Evolutionary conservation across 2,888 invertebrate genomes (phyloP).

Genomic region (Gibbula magus): DNA sequence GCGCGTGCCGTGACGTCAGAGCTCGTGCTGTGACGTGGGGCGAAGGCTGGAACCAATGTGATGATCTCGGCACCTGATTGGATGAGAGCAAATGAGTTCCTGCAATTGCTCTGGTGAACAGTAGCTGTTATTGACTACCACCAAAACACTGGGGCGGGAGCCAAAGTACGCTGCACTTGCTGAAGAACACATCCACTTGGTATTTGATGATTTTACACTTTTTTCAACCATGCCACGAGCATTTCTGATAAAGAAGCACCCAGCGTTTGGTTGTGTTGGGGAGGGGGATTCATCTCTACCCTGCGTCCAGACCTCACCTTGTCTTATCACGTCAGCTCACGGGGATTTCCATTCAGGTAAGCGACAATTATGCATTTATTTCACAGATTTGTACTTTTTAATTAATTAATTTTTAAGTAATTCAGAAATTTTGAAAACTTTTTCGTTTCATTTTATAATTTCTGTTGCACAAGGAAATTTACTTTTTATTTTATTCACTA

Average conservation of each 20-base stretch:
- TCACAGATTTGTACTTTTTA: too few relatives aligned
- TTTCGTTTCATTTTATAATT: not conserved
- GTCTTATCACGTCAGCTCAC: not conserved
- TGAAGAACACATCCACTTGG: not conserved
- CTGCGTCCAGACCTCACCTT: not conserved
- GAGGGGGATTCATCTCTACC: not conserved
- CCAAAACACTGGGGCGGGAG: not conserved
- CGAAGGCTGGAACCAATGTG: not conserved
- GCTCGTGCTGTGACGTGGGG: slow-evolving; percentile 6
- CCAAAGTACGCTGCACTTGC: slow-evolving; percentile 18
- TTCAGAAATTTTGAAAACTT: too few relatives aligned
- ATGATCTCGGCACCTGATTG: slow-evolving; percentile 25
- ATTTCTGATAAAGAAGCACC: slow-evolving; percentile 19
- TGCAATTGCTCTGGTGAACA: slow-evolving; percentile 2
- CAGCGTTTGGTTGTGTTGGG: not conserved
- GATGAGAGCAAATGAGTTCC: not conserved
- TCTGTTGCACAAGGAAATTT: not conserved
- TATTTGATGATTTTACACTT: slow-evolving; percentile 8
- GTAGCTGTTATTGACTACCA: not conserved
- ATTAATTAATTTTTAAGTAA: too few relatives aligned
- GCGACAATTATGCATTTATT: not conserved
- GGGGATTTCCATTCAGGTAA: slow-evolving; percentile 15
- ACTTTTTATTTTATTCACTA: not conserved
- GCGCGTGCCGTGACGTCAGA: slow-evolving; percentile 22
- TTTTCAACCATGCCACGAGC: slow-evolving; percentile 20